Conservation (phyloP, 2,888 invertebrate genomes). For the Apamea sordens region DNA sequence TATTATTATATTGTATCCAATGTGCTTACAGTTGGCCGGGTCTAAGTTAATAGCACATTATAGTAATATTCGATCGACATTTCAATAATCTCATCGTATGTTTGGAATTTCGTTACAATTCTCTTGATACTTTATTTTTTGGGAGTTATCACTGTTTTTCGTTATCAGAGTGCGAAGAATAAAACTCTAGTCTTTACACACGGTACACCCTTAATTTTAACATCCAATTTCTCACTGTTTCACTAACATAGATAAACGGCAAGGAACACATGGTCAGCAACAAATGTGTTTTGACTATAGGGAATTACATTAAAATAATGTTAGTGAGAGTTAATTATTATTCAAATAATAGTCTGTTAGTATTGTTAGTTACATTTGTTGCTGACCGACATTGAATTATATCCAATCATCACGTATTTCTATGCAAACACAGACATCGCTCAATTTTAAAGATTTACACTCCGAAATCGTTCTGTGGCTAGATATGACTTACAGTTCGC, state of each 20-base stretch:
- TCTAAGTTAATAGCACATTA: constrained; percentile 20
- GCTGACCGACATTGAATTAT: constrained; percentile 54
- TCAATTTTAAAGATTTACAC: constrained; percentile 47
- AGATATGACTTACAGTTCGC: constrained; percentile 33
- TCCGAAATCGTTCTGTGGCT: neutral
- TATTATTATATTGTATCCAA: constrained; percentile 16
- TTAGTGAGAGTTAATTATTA: constrained; percentile 13
- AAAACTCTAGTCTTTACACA: constrained; percentile 25
- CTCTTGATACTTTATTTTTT: constrained; percentile 6
- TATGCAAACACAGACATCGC: constrained; percentile 65
- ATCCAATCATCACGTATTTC: constrained; percentile 59
- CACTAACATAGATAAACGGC: constrained; percentile 45
- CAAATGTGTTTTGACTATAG: constrained; percentile 31
- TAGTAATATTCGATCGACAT: constrained; percentile 4
- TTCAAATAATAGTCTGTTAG: constrained; percentile 14
- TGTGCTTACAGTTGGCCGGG: constrained; percentile 4
- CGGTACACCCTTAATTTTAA: constrained; percentile 50
- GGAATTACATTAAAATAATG: constrained; percentile 7
- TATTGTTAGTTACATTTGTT: constrained; percentile 34
- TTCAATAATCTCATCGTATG: constrained; percentile 17
- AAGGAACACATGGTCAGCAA: constrained; percentile 56
- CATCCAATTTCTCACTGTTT: constrained; percentile 54
- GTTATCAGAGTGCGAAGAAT: constrained; percentile 36
- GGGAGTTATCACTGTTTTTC: constrained; percentile 9
- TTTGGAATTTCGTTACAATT: constrained; percentile 14